Evolutionary conservation across 2,113 vertebrate species (phyloP).

Genomic region (Charina bottae): DNA sequence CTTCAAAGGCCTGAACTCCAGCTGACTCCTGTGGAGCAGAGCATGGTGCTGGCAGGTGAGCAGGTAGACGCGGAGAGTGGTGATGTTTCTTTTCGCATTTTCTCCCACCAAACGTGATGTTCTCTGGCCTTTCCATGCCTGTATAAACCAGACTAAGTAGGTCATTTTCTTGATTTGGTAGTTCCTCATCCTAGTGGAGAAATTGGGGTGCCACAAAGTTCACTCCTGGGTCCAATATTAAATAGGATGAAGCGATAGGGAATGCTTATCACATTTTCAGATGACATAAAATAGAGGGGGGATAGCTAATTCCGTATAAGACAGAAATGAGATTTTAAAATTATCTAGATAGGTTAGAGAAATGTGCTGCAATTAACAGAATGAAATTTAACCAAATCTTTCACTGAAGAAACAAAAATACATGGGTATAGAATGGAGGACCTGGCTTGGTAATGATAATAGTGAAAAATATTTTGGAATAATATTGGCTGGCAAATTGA

Average conservation of each 20-base stretch:
- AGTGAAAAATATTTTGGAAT: not conserved
- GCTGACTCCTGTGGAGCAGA: slow-evolving; percentile 38
- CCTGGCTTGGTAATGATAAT: not conserved
- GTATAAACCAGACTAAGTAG: not conserved
- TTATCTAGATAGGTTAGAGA: not conserved
- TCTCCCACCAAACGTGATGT: not conserved
- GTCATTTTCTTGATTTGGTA: not conserved
- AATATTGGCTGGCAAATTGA: not conserved
- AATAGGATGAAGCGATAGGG: not conserved
- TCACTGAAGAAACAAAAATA: not conserved
- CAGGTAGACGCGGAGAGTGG: rapidly evolving
- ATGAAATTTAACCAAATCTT: not conserved
- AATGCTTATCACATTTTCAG: not conserved
- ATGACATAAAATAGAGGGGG: not conserved
- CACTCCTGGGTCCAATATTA: not conserved
- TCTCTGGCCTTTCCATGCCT: not conserved
- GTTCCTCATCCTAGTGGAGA: not conserved
- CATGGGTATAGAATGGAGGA: not conserved
- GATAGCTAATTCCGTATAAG: not conserved
- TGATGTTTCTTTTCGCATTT: not conserved
- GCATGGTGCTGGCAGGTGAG: slow-evolving; percentile 64
- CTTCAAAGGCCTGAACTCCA: not conserved
- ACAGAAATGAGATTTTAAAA: not conserved
- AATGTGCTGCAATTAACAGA: not conserved
- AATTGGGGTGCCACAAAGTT: not conserved